A percentile compares a stretch with the other conserved stretches of the same genome.
These are phyloP conservation scores for Anguilla pacifica DNA, from an alignment of 2,797 vertebrate genomes.

Conservation along the genomic window DNA sequence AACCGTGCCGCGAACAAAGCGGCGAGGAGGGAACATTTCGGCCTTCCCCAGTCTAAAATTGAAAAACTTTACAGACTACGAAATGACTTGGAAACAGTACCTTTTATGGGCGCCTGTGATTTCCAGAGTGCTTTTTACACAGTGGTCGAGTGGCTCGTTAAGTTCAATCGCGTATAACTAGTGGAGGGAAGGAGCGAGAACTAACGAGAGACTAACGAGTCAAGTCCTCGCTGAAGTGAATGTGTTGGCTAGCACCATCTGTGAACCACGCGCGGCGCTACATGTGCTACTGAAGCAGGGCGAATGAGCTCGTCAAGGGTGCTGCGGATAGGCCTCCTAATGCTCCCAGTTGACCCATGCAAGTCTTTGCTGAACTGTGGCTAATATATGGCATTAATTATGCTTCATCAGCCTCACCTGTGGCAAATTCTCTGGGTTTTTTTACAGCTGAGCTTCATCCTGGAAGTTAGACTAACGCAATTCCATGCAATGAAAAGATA, in stretches of 20 bases:
- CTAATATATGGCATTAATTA: neutral
- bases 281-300: neutral
- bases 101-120: slow-evolving; percentile 33
- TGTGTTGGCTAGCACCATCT: neutral
- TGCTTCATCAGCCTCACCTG: neutral
- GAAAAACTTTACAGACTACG: slow-evolving; percentile 39
- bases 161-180: slow-evolving; percentile 25
- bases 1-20: slow-evolving; percentile 38
- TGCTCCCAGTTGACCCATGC: neutral
- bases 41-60: slow-evolving; percentile 34
- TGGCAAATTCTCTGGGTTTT: neutral
- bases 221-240: neutral
- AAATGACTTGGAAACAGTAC: slow-evolving; percentile 6
- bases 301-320: neutral
- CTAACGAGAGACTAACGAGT: slow-evolving; percentile 22
- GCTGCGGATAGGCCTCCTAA: neutral
- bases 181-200: slow-evolving; percentile 5
- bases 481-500: neutral
- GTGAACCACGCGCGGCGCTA: neutral
- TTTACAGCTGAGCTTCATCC: neutral
- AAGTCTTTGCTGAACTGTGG: neutral
- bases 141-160: slow-evolving; percentile 22
- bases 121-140: slow-evolving; percentile 32
- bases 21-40: slow-evolving; percentile 24
- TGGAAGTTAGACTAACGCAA: neutral